Base-by-base conservation (phyloP, 2,113 vertebrate species). In the Anser cygnoides region DNA sequence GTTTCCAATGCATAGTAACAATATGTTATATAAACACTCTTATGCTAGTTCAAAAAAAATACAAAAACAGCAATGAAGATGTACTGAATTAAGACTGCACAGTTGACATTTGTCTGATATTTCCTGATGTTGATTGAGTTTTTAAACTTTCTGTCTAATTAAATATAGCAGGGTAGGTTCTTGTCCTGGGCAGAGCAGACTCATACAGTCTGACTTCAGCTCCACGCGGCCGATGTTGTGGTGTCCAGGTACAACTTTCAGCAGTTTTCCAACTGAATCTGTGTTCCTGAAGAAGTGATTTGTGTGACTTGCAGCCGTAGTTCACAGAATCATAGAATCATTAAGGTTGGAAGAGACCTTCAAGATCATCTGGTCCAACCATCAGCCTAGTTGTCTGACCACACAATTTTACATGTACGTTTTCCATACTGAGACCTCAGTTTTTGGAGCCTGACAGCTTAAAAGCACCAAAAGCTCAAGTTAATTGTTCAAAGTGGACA, bases 121-220 rank as follows among this genome's bases (percentile, higher is more conserved):
- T 94, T 95, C 88, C 65, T 92, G 49, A 74, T 94, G 68, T 71
- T 84, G 57, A 75, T 19, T 71, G 82, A 77, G 46, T 81, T 89
- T 88, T 89, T 74, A 89, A 89, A 84, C 29, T 90, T 86, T 41
- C 46, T 63, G 65, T 93, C 73, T 83, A 84, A 68, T 92, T 92
- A 92, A 89, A 43, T 93, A 54, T n/a, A 90, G 68, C 75, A 67
- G 54, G 49, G 17, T n/a, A 54, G 37, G 33, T 86, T 86, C 68
- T 86, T 86, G 75, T 83, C 75, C 75, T 86, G 61, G 54, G 77
- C 35, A 58, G 83, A 72, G 65, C 90, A 85, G 4, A 80, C 44
- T 63, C 63, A 59, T 35, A 43, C 23, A 26, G 18, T 28, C 33
- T 52, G 39, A 63, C 92, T 86, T 93, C 86, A 95, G 20, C 76